Base-by-base conservation (phyloP, 92 coral and sea anemone genomes). In the Epizoanthus scotinus region DNA sequence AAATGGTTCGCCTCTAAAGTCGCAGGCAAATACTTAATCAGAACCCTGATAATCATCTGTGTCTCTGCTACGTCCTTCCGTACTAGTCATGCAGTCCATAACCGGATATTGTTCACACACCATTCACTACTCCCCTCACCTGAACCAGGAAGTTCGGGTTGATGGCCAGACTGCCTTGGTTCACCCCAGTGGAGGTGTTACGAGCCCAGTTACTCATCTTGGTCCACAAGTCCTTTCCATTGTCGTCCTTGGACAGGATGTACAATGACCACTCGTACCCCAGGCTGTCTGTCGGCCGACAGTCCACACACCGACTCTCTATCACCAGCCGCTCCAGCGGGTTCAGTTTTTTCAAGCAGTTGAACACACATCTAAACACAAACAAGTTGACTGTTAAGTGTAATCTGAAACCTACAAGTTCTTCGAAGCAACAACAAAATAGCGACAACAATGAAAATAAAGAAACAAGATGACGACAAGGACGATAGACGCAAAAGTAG, bases 271-370 rank as follows among this genome's bases (percentile, higher is more conserved):
- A 95, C 14, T 87, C 81, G 81, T 95, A 95, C 6, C 77, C 86
- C 19, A 95, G 82, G 25, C 75, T 58, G 52, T 89, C 90, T 38
- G 78, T 67, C 6, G 82, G 54, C 29, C 70, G 70, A 54, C 97
- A 95, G 73, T 95, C 97, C 2, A 82, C 65, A 68, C 98, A 95
- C 5, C 86, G 67, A 27, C 95, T 86, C 68, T 92, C 95, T 63
- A 95, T 34, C 15, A 87, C 90, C 54, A 95, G 84, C 47, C 97
- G 87, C 55, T 90, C 86, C 14, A 83, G 63, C 7, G 98, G 98
- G 63, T 95, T 91, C 52, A 86, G 78, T 79, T 93, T 92, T 34
- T 73, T 78, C 34, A 86, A 86, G 50, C 89, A 84, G 71, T 95
- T 95, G 77, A 91, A 84, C 52, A 79, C 80, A 57, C 96, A 91